Base-by-base conservation (phyloP, 2,113 vertebrate species). In the Hassar affinis region DNA sequence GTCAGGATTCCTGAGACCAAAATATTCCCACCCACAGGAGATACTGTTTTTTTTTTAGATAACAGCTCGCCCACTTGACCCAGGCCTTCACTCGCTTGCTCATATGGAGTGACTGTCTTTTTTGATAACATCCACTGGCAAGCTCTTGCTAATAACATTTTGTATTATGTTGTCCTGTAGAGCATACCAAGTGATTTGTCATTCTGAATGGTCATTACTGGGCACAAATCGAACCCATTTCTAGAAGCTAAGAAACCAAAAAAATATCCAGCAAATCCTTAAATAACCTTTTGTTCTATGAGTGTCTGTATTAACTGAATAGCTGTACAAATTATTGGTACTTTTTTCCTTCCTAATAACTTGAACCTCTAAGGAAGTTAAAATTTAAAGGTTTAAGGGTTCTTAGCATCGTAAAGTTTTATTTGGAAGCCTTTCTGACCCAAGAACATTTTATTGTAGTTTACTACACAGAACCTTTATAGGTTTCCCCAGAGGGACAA, bases 1-100 rank as follows among this genome's bases (percentile, higher is more conserved):
- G 18, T 38, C 33, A 38, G 33, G 64, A 38, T 38, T 38, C 64
- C 17, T 38, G 42, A 47, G 66, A 47, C 42, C 11, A n/a, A 72
- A 75, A 75, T 75, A 20, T 30, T 75, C 47, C 71, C 71, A 75
- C 47, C 71, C 71, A 75, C 71, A 52, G 45, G n/a, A 75, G n/a
- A 74, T 15, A 15, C n/a, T 51, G 42, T 6, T 10, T 47, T 49
- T 74, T 72, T 45, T 74, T 75, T 75, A 75, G 71, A 27, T n/a
- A 52, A 1, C 71, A 18, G 71, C 47, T 52, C 47, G 47, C 47
- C 47, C 47, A 75, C 71, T 51, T 75, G 47, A 75, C n/a, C 71
- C 71, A 75, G n/a, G 71, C 22, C 45, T 72, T n/a, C 25, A 15
- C 1, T 47, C 35, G 3, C 69, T 47, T 27, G 69, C 22, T 72